phyloP scores from a whole-genome alignment of 2,113 vertebrate species.

The Symphodus melops region DNA sequence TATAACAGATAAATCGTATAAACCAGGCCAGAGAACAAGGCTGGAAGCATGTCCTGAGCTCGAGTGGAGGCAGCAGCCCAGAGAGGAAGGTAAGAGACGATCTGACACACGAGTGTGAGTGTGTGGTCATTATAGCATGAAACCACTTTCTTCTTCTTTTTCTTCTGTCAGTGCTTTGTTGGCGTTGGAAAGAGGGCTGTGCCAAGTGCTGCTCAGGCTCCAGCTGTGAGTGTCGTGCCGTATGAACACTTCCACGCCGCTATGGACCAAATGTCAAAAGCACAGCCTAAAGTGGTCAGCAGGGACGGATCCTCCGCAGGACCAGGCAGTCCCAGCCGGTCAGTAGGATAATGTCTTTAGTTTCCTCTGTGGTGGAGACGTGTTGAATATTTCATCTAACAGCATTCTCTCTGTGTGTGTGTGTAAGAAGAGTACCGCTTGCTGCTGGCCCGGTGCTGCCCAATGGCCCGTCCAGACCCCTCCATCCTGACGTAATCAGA shows the following conservation, averaged over 20 bases:
- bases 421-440: conserved; percentile 78
- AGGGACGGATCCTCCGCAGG: conserved; percentile 54
- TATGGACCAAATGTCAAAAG: conserved; percentile 87
- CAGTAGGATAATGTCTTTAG: neutral
- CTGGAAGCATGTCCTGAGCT: conserved; percentile 93
- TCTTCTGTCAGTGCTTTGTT: conserved; percentile 69
- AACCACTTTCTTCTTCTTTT: neutral
- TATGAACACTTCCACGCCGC: conserved; percentile 88
- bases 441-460: conserved; percentile 81
- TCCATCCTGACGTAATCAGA: conserved; percentile 83
- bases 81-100: conserved; percentile 79
- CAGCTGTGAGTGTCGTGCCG: conserved; percentile 75
- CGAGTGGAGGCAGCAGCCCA: conserved; percentile 87
- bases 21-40: conserved; percentile 97
- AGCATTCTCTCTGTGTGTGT: conserved; percentile 22
- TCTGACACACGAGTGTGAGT: too few relatives aligned
- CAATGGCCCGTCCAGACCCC: conserved; percentile 76
- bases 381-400: neutral
- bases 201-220: conserved; percentile 28
- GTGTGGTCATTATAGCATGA: neutral
- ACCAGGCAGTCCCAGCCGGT: conserved; percentile 64
- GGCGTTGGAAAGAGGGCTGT: conserved; percentile 61
- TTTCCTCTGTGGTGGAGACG: too few relatives aligned
- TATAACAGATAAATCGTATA: conserved; percentile 89
- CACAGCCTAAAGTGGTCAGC: conserved; percentile 49